Conservation (phyloP, 2,888 invertebrate genomes). For the Barypeithes pellucidus region DNA sequence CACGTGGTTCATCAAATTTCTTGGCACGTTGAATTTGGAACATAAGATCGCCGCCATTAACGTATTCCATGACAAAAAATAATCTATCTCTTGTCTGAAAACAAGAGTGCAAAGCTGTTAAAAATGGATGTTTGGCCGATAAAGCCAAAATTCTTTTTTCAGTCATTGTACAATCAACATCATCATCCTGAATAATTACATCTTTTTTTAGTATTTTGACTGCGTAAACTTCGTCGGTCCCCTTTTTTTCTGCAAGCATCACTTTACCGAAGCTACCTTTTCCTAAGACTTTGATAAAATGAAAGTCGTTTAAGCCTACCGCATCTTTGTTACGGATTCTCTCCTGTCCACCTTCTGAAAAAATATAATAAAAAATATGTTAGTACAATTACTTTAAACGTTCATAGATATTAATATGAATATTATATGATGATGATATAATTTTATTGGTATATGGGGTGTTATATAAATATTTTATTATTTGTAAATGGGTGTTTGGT, state of each 20-base stretch:
- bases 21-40: slow-evolving; percentile 99
- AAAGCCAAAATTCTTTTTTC: slow-evolving; percentile 97
- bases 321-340: slow-evolving; percentile 67
- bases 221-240: slow-evolving; percentile 92
- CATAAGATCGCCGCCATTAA: slow-evolving; percentile 98
- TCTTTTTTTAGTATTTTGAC: slow-evolving; percentile 96
- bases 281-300: slow-evolving; percentile 98
- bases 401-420: too few species aligned
- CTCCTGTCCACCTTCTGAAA: slow-evolving; percentile 42
- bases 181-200: slow-evolving; percentile 98
- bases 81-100: slow-evolving; percentile 93
- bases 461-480: too few species aligned
- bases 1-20: slow-evolving; percentile 97
- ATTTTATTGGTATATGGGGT: too few species aligned
- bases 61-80: slow-evolving; percentile 99
- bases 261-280: slow-evolving; percentile 99
- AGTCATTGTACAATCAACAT: slow-evolving; percentile 99
- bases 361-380: background rate
- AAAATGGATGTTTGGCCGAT: slow-evolving; percentile 98
- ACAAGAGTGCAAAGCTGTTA: slow-evolving; percentile 96
- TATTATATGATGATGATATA: too few species aligned
- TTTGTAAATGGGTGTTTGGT: too few species aligned
- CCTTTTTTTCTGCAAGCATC: slow-evolving; percentile 96
- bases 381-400: background rate
- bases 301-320: slow-evolving; percentile 89